phyloP scores from a whole-genome alignment of 2,113 vertebrate genomes.

The Corythornis madagascariensis region DNA sequence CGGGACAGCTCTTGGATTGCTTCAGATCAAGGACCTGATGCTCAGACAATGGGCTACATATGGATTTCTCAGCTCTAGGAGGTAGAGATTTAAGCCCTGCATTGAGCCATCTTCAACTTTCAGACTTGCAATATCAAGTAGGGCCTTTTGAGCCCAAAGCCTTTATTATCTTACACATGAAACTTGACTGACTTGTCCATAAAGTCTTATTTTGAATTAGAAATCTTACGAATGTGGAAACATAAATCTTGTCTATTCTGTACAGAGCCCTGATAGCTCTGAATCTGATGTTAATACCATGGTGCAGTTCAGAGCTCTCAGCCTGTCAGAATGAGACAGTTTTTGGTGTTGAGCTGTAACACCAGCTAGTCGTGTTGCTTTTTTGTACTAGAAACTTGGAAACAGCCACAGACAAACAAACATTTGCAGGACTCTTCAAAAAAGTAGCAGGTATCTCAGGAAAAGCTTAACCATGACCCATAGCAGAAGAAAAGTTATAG shows the following conservation, averaged over 20 bases:
- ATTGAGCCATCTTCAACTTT: background rate
- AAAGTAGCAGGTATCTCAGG: background rate
- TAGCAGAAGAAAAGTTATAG: background rate
- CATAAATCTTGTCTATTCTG: background rate
- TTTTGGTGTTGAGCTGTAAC: background rate
- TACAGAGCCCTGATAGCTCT: background rate
- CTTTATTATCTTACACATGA: background rate
- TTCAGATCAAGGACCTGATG: background rate
- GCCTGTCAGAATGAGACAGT: background rate
- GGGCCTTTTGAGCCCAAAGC: background rate
- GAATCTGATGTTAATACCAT: background rate
- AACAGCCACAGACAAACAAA: background rate
- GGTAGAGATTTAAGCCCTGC: background rate
- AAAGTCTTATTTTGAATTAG: background rate
- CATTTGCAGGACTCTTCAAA: background rate
- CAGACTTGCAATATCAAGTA: background rate
- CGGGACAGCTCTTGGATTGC: conserved; percentile 16
- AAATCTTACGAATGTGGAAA: background rate
- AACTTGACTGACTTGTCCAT: background rate
- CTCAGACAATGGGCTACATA: background rate
- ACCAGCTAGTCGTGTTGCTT: background rate
- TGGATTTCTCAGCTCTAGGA: background rate
- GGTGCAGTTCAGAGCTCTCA: background rate
- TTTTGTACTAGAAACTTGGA: background rate
- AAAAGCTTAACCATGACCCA: background rate